Conservation (phyloP, 1,140 invertebrate genomes). For the Sinella curviseta region DNA sequence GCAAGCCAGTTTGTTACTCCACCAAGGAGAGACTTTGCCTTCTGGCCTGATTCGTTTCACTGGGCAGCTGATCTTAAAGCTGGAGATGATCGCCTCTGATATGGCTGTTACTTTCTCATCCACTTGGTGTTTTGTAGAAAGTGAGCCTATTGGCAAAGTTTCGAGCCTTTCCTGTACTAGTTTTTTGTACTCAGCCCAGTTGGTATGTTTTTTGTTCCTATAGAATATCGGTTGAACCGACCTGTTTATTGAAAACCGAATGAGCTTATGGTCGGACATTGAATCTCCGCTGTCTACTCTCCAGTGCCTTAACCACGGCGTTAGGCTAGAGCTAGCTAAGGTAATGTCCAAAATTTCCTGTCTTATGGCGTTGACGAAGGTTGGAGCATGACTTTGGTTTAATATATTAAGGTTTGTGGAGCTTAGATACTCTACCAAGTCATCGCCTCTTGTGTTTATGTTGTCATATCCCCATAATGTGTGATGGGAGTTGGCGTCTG, state of each 20-base stretch:
- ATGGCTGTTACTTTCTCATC: not conserved
- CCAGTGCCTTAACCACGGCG: not conserved
- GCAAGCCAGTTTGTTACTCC: not conserved
- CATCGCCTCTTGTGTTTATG: conserved; percentile 23
- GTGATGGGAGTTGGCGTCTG: conserved; percentile 33
- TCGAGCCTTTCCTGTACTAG: not conserved
- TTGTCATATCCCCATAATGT: conserved; percentile 20
- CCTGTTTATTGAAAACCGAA: not conserved
- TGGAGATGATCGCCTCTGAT: not conserved
- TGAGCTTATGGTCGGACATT: not conserved
- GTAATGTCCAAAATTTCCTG: conserved; percentile 28
- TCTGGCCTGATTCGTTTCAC: not conserved
- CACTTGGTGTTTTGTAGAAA: not conserved
- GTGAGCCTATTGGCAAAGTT: not conserved
- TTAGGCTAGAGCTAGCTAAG: not conserved
- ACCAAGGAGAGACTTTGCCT: not conserved
- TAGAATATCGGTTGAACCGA: not conserved
- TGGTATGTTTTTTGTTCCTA: not conserved
- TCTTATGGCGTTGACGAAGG: conserved; percentile 1
- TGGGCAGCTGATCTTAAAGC: not conserved
- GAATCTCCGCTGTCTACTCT: not conserved
- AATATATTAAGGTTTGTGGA: not conserved
- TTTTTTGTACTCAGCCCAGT: not conserved
- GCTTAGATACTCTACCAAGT: conserved; percentile 2
- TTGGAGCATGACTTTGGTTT: conserved; percentile 13